Evolutionary conservation across 2,113 vertebrate species (phyloP), one percentile per base, ranked within the genome.

Genomic region (Alligator sinensis): DNA sequence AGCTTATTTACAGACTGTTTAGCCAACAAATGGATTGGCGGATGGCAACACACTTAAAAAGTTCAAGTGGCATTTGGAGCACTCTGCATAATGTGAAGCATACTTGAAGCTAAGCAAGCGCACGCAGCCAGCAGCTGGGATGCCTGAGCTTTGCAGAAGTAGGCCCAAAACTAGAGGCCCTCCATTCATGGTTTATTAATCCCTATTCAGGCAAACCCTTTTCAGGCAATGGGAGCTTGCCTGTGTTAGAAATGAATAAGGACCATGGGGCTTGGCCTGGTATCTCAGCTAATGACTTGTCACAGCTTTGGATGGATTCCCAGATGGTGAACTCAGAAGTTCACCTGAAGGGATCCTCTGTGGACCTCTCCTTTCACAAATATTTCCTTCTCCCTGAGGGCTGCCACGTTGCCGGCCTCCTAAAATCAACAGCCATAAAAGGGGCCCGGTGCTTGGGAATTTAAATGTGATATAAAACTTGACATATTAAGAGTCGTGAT

Each of bases 41-140:
- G 22, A 11, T 93, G 82, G 86, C 93, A 92, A 89, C 80, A 30
- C 62, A 92, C 90, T 95, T 95, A 78, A 96, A 62, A 83, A 82
- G 87, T 89, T 94, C 91, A 94, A 97, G 91, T 89, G 94, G 88
- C 86, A 76, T 12, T 82, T 89, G 95, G 80, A 94, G 57, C 90
- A 60, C 88, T 94, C 58, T 77, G 70, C 75, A 82, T 91, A 94
- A 92, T 86, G 61, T 58, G 72, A 77, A 96, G 84, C 74, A 80
- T 82, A 87, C 92, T 97, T 94, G 86, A 96, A 47, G 63, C 95
- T 85, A 86, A 87, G 89, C 84, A 63, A 19, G 11, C 47, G 87
- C 38, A 60, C 80, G 34, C 27, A 22, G 2, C 68, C 75, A 79
- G 76, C 72, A 3, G 3, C 83, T 78, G 83, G 28, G 80, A 91